A percentile compares a stretch with the other conserved stretches of the same genome.
Evolutionary conservation across 2,888 invertebrate species (phyloP).

Genomic region (Nephrocerus scutellatus): DNA sequence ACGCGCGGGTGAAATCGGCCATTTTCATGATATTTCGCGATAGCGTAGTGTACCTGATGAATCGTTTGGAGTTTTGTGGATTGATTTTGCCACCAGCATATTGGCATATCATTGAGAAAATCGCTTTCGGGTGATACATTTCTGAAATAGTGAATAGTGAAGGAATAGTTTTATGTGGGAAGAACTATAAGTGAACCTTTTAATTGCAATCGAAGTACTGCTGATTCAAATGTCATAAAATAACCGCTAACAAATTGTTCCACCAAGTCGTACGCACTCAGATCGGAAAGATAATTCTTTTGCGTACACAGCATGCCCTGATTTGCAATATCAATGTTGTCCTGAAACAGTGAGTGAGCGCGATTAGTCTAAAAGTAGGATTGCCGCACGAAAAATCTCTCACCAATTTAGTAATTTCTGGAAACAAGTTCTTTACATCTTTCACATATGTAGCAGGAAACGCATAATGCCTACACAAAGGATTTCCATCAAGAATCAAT

Average conservation of each 20-base stretch:
- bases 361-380: not conserved
- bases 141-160: constrained; percentile 12
- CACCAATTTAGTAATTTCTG: constrained; percentile 32
- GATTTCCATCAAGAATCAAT: constrained; percentile 37
- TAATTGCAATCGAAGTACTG: constrained; percentile 27
- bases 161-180: not conserved
- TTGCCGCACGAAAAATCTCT: constrained; percentile 2
- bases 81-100: constrained; percentile 26
- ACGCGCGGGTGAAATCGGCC: constrained; percentile 24
- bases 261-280: constrained; percentile 36
- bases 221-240: constrained; percentile 32
- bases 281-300: constrained; percentile 36
- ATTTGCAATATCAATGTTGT: constrained; percentile 32
- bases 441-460: constrained; percentile 36
- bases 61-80: constrained; percentile 28
- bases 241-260: constrained; percentile 33
- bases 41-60: constrained; percentile 31
- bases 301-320: constrained; percentile 28
- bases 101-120: constrained; percentile 37
- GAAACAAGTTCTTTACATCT: constrained; percentile 31
- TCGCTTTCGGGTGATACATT: constrained; percentile 28
- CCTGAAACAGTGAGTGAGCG: constrained; percentile 19
- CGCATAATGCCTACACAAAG: constrained; percentile 32
- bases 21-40: constrained; percentile 32
- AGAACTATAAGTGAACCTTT: constrained; percentile 21